These are phyloP conservation scores for Steinernema feltiae DNA, from an alignment of 1,140 invertebrate species.

Conservation along the genomic window DNA sequence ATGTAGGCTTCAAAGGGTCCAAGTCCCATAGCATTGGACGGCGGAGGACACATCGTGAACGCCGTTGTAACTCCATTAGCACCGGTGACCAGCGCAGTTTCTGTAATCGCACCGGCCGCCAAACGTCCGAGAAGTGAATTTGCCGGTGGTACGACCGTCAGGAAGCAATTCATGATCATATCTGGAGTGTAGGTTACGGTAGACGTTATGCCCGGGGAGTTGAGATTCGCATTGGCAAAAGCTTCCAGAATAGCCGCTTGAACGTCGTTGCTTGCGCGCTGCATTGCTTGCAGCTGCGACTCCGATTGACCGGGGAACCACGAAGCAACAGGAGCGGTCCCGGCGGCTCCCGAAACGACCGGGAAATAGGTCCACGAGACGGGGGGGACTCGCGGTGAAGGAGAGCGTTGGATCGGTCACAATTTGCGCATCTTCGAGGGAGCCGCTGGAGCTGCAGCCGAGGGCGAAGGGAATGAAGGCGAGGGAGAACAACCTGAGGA, in stretches of 20 bases:
- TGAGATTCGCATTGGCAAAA: not conserved
- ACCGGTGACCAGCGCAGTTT: not conserved
- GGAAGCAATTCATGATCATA: slow-evolving; percentile 8
- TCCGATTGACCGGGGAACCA: slow-evolving; percentile 5
- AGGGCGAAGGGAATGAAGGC: not conserved
- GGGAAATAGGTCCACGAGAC: slow-evolving; percentile 5
- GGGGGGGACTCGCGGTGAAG: not conserved
- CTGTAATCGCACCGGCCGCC: not conserved
- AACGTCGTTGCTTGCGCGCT: not conserved
- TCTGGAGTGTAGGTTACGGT: slow-evolving; percentile 4
- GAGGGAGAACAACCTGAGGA: not conserved
- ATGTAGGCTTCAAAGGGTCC: not conserved
- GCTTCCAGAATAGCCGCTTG: not conserved
- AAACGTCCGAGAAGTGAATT: not conserved
- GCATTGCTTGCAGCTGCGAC: not conserved
- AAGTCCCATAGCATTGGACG: not conserved
- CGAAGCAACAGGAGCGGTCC: not conserved
- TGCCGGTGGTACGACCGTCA: not conserved
- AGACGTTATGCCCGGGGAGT: not conserved
- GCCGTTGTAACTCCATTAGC: not conserved
- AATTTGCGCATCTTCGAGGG: not conserved
- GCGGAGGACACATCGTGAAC: slow-evolving; percentile 5
- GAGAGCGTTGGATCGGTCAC: not conserved
- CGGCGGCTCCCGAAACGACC: not conserved
- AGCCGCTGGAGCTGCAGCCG: not conserved